Percentiles rank a stretch among this genome's conserved stretches.
phyloP scores from a whole-genome alignment of 2,888 invertebrate species.

The Hybos culiciformis region DNA sequence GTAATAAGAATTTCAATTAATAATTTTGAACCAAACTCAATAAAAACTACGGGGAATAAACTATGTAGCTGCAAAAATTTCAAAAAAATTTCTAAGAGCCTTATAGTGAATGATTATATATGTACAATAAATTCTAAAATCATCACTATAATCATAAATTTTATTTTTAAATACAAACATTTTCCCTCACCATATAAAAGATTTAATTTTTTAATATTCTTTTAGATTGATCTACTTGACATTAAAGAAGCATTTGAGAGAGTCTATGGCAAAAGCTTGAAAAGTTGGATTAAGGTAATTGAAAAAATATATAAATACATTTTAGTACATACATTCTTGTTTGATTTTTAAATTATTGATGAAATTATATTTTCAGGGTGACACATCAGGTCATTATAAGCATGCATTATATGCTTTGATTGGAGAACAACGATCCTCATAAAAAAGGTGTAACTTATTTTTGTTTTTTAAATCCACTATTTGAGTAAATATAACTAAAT shows the following conservation, averaged over 20 bases:
- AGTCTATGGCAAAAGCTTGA: slow-evolving; percentile 60
- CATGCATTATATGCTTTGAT: slow-evolving; percentile 64
- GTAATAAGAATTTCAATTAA: neutral
- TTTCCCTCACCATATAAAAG: neutral
- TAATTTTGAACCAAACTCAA: too few relatives aligned
- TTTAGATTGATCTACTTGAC: slow-evolving; percentile 62
- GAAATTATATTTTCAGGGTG: slow-evolving; percentile 46
- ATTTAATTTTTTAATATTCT: neutral
- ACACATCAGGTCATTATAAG: slow-evolving; percentile 78
- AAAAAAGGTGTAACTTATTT: too few relatives aligned
- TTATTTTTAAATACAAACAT: neutral
- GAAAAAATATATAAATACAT: neutral
- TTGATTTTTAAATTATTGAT: neutral
- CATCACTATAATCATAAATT: neutral
- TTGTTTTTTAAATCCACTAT: too few relatives aligned
- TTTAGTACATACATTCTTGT: too few relatives aligned
- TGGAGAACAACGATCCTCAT: slow-evolving; percentile 36
- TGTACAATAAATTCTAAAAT: neutral
- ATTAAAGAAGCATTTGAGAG: slow-evolving; percentile 66
- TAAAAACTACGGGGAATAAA: too few relatives aligned
- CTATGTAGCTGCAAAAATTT: too few relatives aligned
- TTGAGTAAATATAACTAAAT: too few relatives aligned
- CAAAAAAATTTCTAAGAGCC: too few relatives aligned
- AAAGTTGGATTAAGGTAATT: slow-evolving; percentile 64
- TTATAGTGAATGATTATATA: too few relatives aligned